Percentiles rank a stretch among this genome's conserved stretches.
phyloP scores from a whole-genome alignment of 2,113 vertebrate species.

The human region GRCh38 chr2:134575001-134575500 shows the following conservation, averaged over 20 bases:
- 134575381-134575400: not conserved
- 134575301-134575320: not conserved
- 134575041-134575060: too few relatives aligned
- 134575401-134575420: not conserved
- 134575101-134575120: not conserved
- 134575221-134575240: not conserved
- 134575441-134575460: not conserved
- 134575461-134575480: not conserved
- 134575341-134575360: not conserved
- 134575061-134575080: too few relatives aligned
- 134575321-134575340: not conserved
- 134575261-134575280: not conserved
- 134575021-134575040: not conserved
- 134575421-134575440: not conserved
- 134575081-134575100: not conserved
- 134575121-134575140: not conserved
- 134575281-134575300: not conserved
- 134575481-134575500: not conserved
- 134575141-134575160: not conserved
- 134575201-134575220: not conserved
- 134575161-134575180: not conserved
- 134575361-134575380: not conserved
- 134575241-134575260: not conserved
- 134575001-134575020: not conserved
- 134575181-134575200: not conserved